Conservation (phyloP, 2,888 invertebrate genomes). For the Nemoura dubitans region DNA sequence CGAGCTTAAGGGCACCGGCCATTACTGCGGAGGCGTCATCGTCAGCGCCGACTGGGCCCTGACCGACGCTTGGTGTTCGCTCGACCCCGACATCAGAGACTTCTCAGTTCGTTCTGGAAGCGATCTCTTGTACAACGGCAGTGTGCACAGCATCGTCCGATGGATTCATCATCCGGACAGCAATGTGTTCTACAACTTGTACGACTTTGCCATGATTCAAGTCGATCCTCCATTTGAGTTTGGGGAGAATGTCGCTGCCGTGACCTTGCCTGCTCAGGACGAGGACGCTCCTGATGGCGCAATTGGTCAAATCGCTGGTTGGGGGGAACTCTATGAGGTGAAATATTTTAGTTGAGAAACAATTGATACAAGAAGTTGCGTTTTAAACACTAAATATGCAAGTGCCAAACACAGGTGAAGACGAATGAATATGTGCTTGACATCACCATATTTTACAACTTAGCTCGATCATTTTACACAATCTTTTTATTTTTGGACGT, state of each 20-base stretch:
- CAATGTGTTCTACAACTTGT: not conserved
- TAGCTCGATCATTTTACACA: too few relatives aligned
- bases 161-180: not conserved
- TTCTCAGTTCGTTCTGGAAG: not conserved
- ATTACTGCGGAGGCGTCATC: not conserved
- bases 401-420: too few relatives aligned
- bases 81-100: not conserved
- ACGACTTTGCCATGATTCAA: not conserved
- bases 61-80: not conserved
- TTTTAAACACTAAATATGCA: too few relatives aligned
- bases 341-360: too few relatives aligned
- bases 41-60: not conserved
- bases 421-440: too few relatives aligned
- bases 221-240: not conserved
- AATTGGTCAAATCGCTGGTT: not conserved
- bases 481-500: too few relatives aligned
- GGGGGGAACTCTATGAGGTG: too few relatives aligned
- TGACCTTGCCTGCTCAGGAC: not conserved
- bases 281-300: not conserved
- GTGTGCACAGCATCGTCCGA: not conserved
- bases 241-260: not conserved
- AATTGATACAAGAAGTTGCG: too few relatives aligned
- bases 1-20: not conserved
- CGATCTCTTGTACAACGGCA: not conserved
- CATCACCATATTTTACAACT: too few relatives aligned